A percentile compares a stretch with the other conserved stretches of the same genome.
Evolutionary conservation across 2,888 invertebrate species (phyloP).

Genomic region (Nomada fucata): DNA sequence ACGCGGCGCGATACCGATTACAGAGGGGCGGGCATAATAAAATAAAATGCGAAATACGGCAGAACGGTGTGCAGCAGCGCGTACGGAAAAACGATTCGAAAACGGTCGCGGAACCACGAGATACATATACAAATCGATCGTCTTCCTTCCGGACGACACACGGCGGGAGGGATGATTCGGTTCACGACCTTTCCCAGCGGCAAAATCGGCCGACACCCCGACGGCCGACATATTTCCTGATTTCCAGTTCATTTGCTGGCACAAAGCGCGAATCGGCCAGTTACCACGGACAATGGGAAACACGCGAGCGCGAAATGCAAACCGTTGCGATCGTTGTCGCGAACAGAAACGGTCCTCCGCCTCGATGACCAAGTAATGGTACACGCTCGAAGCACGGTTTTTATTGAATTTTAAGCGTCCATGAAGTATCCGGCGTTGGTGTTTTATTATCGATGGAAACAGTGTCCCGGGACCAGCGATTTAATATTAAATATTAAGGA

Average conservation of each 20-base stretch:
- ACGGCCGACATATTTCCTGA: constrained; percentile 67
- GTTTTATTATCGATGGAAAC: background rate
- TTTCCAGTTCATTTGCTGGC: constrained; percentile 69
- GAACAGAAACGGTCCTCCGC: background rate
- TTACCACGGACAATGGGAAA: constrained; percentile 45
- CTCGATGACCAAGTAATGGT: constrained; percentile 21
- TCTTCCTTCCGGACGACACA: constrained; percentile 60
- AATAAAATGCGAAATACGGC: constrained; percentile 54
- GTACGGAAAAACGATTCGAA: constrained; percentile 62
- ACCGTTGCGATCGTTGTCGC: constrained; percentile 48
- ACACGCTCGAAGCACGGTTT: constrained; percentile 22
- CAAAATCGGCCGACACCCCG: constrained; percentile 59
- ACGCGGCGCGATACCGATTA: constrained; percentile 45
- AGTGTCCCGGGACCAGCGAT: background rate
- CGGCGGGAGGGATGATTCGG: constrained; percentile 17
- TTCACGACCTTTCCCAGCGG: constrained; percentile 57
- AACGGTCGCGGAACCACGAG: constrained; percentile 60
- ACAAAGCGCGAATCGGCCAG: constrained; percentile 58
- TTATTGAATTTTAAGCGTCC: constrained; percentile 58
- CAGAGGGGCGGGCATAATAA: constrained; percentile 45
- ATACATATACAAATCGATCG: constrained; percentile 62
- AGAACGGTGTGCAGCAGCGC: constrained; percentile 36
- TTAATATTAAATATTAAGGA: constrained; percentile 1
- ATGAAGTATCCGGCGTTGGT: constrained; percentile 47
- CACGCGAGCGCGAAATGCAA: constrained; percentile 53